These are phyloP conservation scores for Drosophila recens DNA, from an alignment of 2,888 invertebrate genomes.

Conservation along the genomic window DNA sequence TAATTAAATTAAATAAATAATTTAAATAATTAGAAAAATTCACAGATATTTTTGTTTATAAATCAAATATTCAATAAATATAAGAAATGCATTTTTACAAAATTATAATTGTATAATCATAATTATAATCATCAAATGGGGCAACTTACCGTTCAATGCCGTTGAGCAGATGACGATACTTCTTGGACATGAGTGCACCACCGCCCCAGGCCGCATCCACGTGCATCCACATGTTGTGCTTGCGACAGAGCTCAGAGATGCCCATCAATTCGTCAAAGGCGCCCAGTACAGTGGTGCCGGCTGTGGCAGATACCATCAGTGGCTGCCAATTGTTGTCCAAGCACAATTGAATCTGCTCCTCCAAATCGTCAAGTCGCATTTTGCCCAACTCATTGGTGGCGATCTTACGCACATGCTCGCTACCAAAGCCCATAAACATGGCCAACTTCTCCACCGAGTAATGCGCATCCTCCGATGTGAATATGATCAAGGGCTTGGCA, in stretches of 20 bases:
- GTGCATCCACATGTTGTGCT: conserved; percentile 94
- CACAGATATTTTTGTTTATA: too few relatives aligned
- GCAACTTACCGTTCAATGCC: conserved; percentile 91
- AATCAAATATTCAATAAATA: too few relatives aligned
- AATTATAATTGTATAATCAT: background rate
- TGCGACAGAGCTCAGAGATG: conserved; percentile 91
- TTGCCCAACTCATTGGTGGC: conserved; percentile 90
- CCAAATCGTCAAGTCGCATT: conserved; percentile 87
- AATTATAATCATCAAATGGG: background rate
- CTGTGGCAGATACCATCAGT: conserved; percentile 94
- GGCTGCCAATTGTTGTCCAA: conserved; percentile 89
- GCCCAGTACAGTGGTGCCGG: conserved; percentile 95
- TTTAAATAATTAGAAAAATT: too few relatives aligned
- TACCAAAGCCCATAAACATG: conserved; percentile 94
- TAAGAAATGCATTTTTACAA: too few relatives aligned
- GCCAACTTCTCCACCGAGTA: conserved; percentile 96
- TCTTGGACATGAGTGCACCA: conserved; percentile 92
- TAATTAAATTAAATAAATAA: too few relatives aligned
- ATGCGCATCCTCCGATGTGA: conserved; percentile 95
- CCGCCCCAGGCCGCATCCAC: conserved; percentile 96
- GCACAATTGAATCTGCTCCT: conserved; percentile 88
- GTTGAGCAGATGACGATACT: conserved; percentile 89
- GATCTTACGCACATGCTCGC: conserved; percentile 92
- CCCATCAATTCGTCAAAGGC: conserved; percentile 93
- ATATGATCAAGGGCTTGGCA: conserved; percentile 90